Conservation (phyloP, 2,888 invertebrate genomes). For the Drosophila merina region DNA sequence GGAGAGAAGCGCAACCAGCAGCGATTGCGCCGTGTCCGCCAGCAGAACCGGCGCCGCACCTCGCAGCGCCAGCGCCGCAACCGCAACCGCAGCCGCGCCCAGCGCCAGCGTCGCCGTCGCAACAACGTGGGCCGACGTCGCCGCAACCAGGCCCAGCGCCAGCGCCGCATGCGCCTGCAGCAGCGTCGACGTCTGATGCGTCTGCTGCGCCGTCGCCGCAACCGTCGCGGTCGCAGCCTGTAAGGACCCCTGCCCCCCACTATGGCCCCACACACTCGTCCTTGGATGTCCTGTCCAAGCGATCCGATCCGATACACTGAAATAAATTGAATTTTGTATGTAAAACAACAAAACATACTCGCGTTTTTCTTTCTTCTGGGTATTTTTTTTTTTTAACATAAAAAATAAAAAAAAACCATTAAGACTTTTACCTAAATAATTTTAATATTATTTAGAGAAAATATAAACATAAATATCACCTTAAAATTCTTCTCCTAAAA, state of each 20-base stretch:
- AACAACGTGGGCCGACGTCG: slow-evolving; percentile 48
- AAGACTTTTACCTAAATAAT: too few species aligned
- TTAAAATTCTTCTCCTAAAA: too few species aligned
- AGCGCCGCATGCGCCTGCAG: slow-evolving; percentile 54
- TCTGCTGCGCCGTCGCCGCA: slow-evolving; percentile 50
- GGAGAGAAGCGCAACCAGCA: slow-evolving; percentile 50
- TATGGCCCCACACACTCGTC: neutral
- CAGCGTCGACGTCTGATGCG: slow-evolving; percentile 34
- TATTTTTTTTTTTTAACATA: too few species aligned
- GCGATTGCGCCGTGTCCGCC: slow-evolving; percentile 46
- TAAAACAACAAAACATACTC: neutral
- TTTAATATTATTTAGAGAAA: too few species aligned
- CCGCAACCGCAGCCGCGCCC: slow-evolving; percentile 34
- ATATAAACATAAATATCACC: too few species aligned
- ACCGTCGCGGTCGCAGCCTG: slow-evolving; percentile 41
- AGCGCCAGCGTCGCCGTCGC: slow-evolving; percentile 47
- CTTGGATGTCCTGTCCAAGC: neutral
- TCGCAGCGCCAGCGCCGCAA: slow-evolving; percentile 49
- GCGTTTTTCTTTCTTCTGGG: slow-evolving; percentile 4
- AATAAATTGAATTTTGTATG: slow-evolving; percentile 53
- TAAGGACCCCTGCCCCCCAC: neutral
- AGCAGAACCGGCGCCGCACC: slow-evolving; percentile 48
- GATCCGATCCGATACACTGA: slow-evolving; percentile 14
- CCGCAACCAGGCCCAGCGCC: slow-evolving; percentile 45
- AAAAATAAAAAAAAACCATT: too few species aligned